Conservation (phyloP, 2,888 invertebrate species). For the Agrochola circellaris region DNA sequence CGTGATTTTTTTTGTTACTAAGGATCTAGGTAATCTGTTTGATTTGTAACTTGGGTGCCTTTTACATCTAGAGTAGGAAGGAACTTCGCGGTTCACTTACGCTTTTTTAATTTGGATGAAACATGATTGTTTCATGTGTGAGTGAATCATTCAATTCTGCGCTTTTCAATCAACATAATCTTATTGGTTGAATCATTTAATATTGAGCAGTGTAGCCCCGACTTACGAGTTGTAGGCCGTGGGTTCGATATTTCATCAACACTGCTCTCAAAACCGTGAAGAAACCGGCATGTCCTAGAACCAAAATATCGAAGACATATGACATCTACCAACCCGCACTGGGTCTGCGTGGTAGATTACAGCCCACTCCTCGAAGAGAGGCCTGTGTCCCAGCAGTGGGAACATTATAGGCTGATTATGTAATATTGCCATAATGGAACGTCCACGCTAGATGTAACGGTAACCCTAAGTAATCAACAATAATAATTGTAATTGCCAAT, state of each 20-base stretch:
- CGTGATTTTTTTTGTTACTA: constrained; percentile 2
- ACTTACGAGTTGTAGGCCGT: too few species aligned
- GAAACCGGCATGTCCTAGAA: neutral
- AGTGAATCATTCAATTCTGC: neutral
- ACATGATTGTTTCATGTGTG: too few species aligned
- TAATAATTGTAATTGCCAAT: constrained; percentile 19
- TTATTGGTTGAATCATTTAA: neutral
- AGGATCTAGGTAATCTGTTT: neutral
- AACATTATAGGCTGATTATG: too few species aligned
- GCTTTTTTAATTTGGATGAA: neutral
- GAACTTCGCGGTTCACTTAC: neutral
- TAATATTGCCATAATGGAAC: neutral
- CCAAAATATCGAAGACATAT: too few species aligned
- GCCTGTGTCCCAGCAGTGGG: too few species aligned
- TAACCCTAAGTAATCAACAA: neutral
- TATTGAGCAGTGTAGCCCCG: too few species aligned
- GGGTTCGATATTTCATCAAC: neutral
- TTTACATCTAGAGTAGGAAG: neutral
- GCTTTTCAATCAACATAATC: neutral
- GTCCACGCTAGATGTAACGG: constrained; percentile 1
- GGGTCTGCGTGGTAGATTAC: too few species aligned
- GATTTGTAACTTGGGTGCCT: neutral
- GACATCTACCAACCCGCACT: too few species aligned
- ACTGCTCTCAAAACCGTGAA: neutral
- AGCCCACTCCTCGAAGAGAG: too few species aligned